A percentile compares a stretch with the other conserved stretches of the same genome.
Conservation (phyloP, 2,113 vertebrate genomes). For the Barnardius zonarius region DNA sequence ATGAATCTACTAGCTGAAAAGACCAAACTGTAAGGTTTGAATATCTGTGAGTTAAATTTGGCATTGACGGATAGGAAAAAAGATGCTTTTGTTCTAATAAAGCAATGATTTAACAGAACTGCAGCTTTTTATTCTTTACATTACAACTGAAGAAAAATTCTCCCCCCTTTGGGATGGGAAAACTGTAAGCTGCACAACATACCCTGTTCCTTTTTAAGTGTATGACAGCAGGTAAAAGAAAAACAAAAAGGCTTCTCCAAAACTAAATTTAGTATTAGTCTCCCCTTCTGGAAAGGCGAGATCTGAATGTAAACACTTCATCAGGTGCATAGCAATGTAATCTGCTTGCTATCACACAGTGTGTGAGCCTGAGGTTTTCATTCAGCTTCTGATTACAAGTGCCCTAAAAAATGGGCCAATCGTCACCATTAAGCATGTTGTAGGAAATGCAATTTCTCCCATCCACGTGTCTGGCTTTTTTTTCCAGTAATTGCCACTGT, state of each 20-base stretch:
- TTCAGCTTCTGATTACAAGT: not conserved
- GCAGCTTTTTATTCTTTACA: not conserved
- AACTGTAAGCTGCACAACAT: not conserved
- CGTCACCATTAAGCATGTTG: not conserved
- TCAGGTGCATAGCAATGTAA: not conserved
- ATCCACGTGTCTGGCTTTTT: fast-evolving
- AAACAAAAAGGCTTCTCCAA: not conserved
- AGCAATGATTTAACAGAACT: not conserved
- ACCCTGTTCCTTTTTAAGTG: not conserved
- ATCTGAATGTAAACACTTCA: not conserved
- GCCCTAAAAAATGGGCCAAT: not conserved
- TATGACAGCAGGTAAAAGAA: not conserved
- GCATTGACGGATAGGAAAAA: not conserved
- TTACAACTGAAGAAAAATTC: not conserved
- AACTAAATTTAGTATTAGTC: not conserved
- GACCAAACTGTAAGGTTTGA: not conserved
- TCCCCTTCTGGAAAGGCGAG: not conserved
- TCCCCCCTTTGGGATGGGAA: not conserved
- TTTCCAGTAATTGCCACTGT: not conserved
- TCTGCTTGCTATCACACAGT: not conserved
- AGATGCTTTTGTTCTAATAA: not conserved
- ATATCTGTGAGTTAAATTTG: not conserved
- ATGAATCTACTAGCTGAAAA: not conserved
- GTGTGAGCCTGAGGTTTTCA: not conserved
- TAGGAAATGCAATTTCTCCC: not conserved